Evolutionary conservation across 1,140 invertebrate genomes (phyloP).

Genomic region (Meteorus sp.): DNA sequence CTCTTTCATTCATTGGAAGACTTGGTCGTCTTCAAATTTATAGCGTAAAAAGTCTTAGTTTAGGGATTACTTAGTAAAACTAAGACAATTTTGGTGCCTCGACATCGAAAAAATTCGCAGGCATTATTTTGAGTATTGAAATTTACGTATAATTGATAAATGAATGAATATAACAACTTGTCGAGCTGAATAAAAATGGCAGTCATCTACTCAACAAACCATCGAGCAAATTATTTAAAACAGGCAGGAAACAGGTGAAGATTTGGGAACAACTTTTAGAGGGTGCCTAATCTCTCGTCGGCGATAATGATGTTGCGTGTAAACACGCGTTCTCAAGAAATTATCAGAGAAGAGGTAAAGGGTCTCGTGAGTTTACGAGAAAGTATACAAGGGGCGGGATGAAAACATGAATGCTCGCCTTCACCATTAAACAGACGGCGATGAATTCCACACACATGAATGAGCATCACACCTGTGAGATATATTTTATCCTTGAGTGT

Average conservation of each 20-base stretch:
- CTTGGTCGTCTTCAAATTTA: too few relatives aligned
- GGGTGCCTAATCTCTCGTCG: background rate
- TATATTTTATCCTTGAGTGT: too few relatives aligned
- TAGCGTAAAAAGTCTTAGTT: too few relatives aligned
- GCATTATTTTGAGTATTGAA: background rate
- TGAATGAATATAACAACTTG: background rate
- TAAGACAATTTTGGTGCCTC: too few relatives aligned
- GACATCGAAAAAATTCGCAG: too few relatives aligned
- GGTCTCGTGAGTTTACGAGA: background rate
- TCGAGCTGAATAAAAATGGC: background rate
- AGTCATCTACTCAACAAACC: slow-evolving; percentile 4
- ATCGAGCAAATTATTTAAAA: background rate
- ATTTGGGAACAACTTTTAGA: background rate
- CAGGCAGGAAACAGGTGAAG: slow-evolving; percentile 11
- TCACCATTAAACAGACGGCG: too few relatives aligned
- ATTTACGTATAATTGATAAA: background rate
- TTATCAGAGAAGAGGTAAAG: background rate
- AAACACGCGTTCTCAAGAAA: slow-evolving; percentile 6
- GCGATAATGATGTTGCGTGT: slow-evolving; percentile 12
- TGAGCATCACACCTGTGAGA: too few relatives aligned
- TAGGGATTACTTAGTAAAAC: too few relatives aligned
- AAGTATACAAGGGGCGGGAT: background rate
- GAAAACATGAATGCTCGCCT: too few relatives aligned
- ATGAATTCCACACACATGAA: too few relatives aligned
- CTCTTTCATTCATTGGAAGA: too few relatives aligned